Base-by-base conservation (phyloP, 2,113 vertebrate genomes). In the Nesoenas mayeri region DNA sequence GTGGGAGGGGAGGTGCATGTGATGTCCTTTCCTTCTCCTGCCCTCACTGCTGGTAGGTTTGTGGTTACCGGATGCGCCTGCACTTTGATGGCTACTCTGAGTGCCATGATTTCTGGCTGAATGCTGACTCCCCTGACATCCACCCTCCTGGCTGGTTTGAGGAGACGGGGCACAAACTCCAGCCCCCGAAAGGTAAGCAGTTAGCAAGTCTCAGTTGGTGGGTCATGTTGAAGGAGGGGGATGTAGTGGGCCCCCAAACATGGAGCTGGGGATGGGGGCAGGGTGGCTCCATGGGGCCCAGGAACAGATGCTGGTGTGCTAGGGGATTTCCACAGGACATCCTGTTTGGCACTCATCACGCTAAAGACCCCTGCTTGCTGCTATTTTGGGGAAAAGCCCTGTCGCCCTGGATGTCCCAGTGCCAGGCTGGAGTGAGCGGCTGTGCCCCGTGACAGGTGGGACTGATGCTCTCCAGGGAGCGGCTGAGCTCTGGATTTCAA, bases 81-180 rank as follows among this genome's bases (percentile, higher is more conserved):
- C 99, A 99, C 97, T 99, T 99, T 22, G 99, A 99, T 54, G 99
- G 99, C 72, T 99, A 99, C 96, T 99, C 99, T 0, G 99, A 99
- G 94, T 99, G 99, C 96, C 99, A 99, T 6, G 99, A 99, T 97
- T 99, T 99, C 97, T 99, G 99, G 99, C 98, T 99, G 94, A 99
- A 99, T 15, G 99, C 98, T 64, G 99, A 99, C 96, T 99, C 98
- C 22, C 98, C 99, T 0, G 99, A 99, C 97, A 98, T 99, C 96
- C 99, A 99, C 87, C 98, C 99, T 0, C 98, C 98, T 8, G 99
- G 99, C 91, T 99, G 99, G 99, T 99, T 99, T 89, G 99, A 99
- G 97, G 99, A 98, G 97, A 99, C 99, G 0, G 99, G 98, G 25
- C 99, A 99, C 98, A 99, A 98, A 88, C 98, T 99, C 77, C 99